phyloP scores from a whole-genome alignment of 2,888 invertebrate species.

The Ophion slaviceki region DNA sequence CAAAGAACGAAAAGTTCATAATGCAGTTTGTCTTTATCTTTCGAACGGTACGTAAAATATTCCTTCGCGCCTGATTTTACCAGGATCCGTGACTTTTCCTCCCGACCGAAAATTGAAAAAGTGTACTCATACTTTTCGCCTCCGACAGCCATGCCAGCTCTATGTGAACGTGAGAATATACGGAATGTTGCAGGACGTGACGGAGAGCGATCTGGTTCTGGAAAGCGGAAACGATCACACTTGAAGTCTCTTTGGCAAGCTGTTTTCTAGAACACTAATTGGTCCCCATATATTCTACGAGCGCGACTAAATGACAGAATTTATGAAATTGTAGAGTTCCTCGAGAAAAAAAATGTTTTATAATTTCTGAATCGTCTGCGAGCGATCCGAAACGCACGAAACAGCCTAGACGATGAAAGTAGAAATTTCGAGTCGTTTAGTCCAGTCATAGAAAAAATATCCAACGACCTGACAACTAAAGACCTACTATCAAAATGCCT shows the following conservation, averaged over 20 bases:
- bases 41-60: too few species aligned
- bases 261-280: conserved; percentile 34
- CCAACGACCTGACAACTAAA: too few species aligned
- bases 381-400: too few species aligned
- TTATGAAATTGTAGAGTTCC: neutral
- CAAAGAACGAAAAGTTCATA: too few species aligned
- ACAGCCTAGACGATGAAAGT: too few species aligned
- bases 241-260: neutral
- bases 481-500: too few species aligned
- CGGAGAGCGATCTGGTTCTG: neutral
- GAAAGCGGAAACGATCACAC: neutral
- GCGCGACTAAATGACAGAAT: conserved; percentile 13
- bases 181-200: neutral
- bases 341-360: neutral
- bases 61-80: too few species aligned
- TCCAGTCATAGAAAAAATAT: too few species aligned
- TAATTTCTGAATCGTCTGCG: too few species aligned
- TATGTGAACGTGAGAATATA: neutral
- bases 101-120: neutral
- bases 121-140: neutral
- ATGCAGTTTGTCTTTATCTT: too few species aligned
- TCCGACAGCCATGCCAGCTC: neutral
- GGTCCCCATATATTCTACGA: conserved; percentile 37
- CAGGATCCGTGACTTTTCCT: neutral
- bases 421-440: too few species aligned